phyloP scores from a whole-genome alignment of 1,140 invertebrate species.

The Procambarus clarkii region DNA sequence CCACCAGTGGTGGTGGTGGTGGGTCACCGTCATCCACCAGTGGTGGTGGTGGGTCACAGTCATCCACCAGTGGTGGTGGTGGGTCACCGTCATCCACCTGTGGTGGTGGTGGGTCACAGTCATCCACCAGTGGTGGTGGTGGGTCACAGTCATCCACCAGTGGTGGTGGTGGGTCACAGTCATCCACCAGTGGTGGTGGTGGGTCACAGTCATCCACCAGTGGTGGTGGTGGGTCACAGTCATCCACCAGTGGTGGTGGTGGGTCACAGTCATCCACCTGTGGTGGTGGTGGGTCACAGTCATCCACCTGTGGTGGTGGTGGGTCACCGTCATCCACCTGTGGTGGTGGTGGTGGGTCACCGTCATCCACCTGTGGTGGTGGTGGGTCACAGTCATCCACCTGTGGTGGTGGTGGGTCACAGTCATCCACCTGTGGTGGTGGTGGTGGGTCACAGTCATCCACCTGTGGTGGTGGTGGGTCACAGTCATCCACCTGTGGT shows the following conservation, averaged over 20 bases:
- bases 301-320: neutral
- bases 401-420: neutral
- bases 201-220: neutral
- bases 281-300: neutral
- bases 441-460: neutral
- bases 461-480: neutral
- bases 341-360: neutral
- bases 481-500: neutral
- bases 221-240: neutral
- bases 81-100: neutral
- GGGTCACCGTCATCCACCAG: neutral
- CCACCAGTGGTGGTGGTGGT: neutral
- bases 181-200: neutral
- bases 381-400: neutral
- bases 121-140: neutral
- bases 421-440: neutral
- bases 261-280: neutral
- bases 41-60: neutral
- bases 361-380: neutral
- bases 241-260: neutral
- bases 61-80: neutral
- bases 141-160: neutral
- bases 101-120: neutral
- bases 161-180: neutral
- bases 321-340: neutral